Conservation (phyloP, 2,888 invertebrate species). For the Drosophila yooni region DNA sequence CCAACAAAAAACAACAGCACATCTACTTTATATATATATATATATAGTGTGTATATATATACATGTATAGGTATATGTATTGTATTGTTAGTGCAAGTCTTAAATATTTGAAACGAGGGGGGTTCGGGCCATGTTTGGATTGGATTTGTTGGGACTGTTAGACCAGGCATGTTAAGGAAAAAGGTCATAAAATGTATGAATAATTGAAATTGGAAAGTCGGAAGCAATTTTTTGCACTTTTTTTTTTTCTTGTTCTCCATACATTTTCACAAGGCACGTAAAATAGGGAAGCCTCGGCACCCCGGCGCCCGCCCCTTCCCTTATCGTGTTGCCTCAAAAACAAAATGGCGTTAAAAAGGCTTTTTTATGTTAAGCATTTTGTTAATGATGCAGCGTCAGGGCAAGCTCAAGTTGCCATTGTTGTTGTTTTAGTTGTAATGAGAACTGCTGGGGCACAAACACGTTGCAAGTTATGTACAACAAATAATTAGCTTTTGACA, state of each 20-base stretch:
- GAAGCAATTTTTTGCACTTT: constrained; percentile 76
- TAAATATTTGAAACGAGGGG: constrained; percentile 76
- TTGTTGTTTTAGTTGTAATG: constrained; percentile 26
- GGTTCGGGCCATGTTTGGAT: constrained; percentile 35
- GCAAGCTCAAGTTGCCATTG: neutral
- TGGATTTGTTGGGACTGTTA: constrained; percentile 55
- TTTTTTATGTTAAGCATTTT: constrained; percentile 74
- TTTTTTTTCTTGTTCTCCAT: neutral
- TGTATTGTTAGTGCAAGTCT: constrained; percentile 61
- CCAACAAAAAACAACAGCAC: constrained; percentile 27
- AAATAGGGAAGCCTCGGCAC: neutral
- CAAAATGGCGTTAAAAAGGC: constrained; percentile 75
- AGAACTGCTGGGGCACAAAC: constrained; percentile 17
- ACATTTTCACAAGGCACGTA: constrained; percentile 27
- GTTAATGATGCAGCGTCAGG: constrained; percentile 63
- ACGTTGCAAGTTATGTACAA: constrained; percentile 31
- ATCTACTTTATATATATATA: constrained; percentile 40
- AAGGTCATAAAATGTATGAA: constrained; percentile 80
- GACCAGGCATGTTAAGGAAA: constrained; percentile 69
- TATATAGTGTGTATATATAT: constrained; percentile 42
- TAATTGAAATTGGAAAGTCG: constrained; percentile 84
- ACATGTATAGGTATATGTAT: constrained; percentile 16
- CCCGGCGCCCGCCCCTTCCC: constrained; percentile 15
- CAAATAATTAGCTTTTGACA: constrained; percentile 43
- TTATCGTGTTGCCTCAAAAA: constrained; percentile 6